Evolutionary conservation across 2,888 invertebrate species (phyloP), one percentile per base, ranked within the genome.

Genomic region (Panopea generosa): DNA sequence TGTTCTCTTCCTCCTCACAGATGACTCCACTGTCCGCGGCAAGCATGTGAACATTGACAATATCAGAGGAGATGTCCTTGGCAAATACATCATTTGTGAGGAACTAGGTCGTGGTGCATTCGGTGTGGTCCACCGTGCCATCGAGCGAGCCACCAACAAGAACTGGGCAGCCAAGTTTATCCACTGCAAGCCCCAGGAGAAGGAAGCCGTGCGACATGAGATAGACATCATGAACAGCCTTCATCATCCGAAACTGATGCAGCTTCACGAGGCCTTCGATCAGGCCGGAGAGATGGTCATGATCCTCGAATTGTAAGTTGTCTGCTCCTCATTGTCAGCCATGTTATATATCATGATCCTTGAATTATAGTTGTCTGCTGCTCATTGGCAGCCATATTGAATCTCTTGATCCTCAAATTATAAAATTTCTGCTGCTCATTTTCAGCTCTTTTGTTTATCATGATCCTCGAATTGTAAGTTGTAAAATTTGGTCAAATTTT

Each of bases 151-250:
- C 2, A 93, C 93, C 2, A 92, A 92, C 45, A 92, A 92, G 84
- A 93, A 91, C 80, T 93, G 92, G 92, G 92, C 93, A 2, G 93
- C 93, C 29, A 93, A 93, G 86, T 92, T 93, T 83, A 91, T 93
- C 63, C 90, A 90, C 78, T 92, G 92, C 56, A 89, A 91, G 18
- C 90, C 92, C 3, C 89, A 92, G 22, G 92, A 93, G 84, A 92
- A 92, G 66, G 92, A 93, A 70, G 84, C 87, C 53, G 91, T 93
- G n/a, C 83, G 91, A 14, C 92, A 92, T 63, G 93, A 93, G 84
- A 93, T 93, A 66, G 91, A 92, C 59, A 91, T 93, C 62, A 93
- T 93, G 93, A 93, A 92, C 84, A 89, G 91, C 53, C 89, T 93
- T 6, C 92, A 93, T 68, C 93, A 93, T 71, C 89, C 90, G 6